Conservation (phyloP, 2,797 vertebrate genomes). For the Clamator glandarius region DNA sequence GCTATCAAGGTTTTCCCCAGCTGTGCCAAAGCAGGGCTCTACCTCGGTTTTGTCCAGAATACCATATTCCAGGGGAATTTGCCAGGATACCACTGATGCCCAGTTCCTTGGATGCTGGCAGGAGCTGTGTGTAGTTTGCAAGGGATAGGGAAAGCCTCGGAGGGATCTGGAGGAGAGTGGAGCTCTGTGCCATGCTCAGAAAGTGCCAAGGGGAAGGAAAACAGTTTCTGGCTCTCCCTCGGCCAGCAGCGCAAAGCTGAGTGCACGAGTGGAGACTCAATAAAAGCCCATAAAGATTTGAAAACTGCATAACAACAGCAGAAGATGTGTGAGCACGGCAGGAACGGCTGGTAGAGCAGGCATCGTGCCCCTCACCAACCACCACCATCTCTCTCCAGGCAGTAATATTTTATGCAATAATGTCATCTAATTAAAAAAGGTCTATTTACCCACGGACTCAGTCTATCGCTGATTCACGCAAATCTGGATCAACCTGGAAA, state of each 20-base stretch:
- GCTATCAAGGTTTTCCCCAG: neutral
- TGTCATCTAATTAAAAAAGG: constrained; percentile 53
- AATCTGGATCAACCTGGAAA: constrained; percentile 38
- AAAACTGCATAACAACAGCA: neutral
- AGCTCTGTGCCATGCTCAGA: neutral
- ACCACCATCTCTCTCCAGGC: neutral
- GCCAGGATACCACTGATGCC: fast-evolving
- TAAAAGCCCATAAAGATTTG: neutral
- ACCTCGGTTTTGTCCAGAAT: neutral
- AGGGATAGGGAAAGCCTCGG: fast-evolving
- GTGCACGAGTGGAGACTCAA: neutral
- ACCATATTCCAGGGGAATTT: fast-evolving
- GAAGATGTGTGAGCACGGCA: neutral
- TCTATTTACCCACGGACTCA: constrained; percentile 33
- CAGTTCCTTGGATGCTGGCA: neutral
- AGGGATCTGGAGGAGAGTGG: neutral
- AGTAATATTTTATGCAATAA: neutral
- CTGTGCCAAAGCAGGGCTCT: neutral
- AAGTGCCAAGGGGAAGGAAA: neutral
- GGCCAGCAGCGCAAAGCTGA: neutral
- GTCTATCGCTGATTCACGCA: constrained; percentile 35
- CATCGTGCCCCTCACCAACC: neutral
- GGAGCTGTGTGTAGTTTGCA: fast-evolving
- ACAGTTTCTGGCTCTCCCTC: neutral
- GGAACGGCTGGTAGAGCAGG: neutral